Percentiles rank a stretch among this genome's conserved stretches.
Evolutionary conservation across 2,797 vertebrate species (phyloP).

Genomic region (Cyclopterus lumpus): DNA sequence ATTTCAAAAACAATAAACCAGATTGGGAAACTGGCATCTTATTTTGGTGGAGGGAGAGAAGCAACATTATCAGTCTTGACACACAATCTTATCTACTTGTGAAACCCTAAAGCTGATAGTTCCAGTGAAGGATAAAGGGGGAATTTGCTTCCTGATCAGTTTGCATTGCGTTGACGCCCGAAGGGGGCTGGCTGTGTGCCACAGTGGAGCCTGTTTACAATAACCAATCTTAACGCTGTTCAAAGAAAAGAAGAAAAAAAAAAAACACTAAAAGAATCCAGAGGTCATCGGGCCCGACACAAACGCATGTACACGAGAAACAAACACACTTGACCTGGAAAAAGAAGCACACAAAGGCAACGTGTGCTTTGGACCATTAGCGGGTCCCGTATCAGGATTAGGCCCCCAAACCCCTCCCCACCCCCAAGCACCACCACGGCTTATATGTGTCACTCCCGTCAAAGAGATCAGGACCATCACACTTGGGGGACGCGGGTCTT

Average conservation of each 20-base stretch:
- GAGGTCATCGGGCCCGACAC: conserved; percentile 50
- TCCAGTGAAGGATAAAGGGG: conserved; percentile 63
- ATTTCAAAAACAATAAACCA: conserved; percentile 37
- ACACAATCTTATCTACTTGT: conserved; percentile 67
- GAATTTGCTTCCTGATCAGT: conserved; percentile 67
- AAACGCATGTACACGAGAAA: conserved; percentile 46
- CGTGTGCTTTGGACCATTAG: conserved; percentile 49
- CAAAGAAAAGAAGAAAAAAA: no score
- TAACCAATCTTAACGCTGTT: conserved; percentile 67
- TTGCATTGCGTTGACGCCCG: conserved; percentile 44
- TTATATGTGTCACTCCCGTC: conserved; percentile 59
- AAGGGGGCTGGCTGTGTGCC: conserved; percentile 51
- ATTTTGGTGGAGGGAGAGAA: conserved; percentile 22
- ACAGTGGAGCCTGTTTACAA: conserved; percentile 74
- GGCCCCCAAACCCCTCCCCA: no score
- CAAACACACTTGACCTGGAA: no score
- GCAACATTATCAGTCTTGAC: conserved; percentile 57
- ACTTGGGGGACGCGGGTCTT: conserved; percentile 22
- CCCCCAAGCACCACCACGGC: conserved; percentile 37
- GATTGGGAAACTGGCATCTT: conserved; percentile 54
- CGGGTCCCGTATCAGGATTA: conserved; percentile 54
- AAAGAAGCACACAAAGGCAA: conserved; percentile 33
- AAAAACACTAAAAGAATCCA: conserved; percentile 54
- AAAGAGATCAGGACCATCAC: conserved; percentile 56
- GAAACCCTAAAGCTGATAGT: conserved; percentile 69